Base-by-base conservation (phyloP, 2,888 invertebrate species). In the Belgica antarctica region DNA sequence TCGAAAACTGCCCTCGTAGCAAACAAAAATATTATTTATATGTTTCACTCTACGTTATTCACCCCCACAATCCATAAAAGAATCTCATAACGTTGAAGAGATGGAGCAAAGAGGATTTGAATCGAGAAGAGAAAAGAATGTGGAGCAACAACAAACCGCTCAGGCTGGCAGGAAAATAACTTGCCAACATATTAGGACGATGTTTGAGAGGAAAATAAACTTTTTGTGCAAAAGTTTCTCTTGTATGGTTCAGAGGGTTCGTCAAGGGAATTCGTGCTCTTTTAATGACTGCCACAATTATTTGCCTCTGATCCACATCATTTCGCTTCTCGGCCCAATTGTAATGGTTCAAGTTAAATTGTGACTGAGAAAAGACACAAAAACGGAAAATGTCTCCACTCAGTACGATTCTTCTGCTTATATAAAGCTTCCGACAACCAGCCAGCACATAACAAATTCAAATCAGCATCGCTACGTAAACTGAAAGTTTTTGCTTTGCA, bases 11-110 rank as follows among this genome's bases (percentile, higher is more conserved):
- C 41, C 46, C 63, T 41, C 41, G 17, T 36, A 19, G 1, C 31
- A 17, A 59, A 19, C 17, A 15, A 62, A 62, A 62, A 28, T 62
- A 28, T 28, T 63, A 34, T 41, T 41, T 63, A 63, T 41, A 41
- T 63, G 34, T 41, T 63, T 63, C 24, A 52, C 52, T 52, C 41
- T n/a, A 41, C 41, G 15, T 41, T 41, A 41, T 41, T n/a, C n/a
- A 41, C 41, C 41, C 41, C 15, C n/a, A n/a, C n/a, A n/a, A n/a
- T n/a, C n/a, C n/a, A n/a, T n/a, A n/a, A n/a, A 41, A 41, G 15
- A 41, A 41, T 41, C 41, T 15, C 41, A 41, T 41, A 41, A 41
- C 15, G 41, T 41, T 41, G 41, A n/a, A 41, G 41, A 41, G 41
- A 41, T 15, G 41, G 3, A 41, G 41, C 41, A 41, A 41, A 41